Conservation (phyloP, 2,797 vertebrate species). For the Sebastes wilsoni region DNA sequence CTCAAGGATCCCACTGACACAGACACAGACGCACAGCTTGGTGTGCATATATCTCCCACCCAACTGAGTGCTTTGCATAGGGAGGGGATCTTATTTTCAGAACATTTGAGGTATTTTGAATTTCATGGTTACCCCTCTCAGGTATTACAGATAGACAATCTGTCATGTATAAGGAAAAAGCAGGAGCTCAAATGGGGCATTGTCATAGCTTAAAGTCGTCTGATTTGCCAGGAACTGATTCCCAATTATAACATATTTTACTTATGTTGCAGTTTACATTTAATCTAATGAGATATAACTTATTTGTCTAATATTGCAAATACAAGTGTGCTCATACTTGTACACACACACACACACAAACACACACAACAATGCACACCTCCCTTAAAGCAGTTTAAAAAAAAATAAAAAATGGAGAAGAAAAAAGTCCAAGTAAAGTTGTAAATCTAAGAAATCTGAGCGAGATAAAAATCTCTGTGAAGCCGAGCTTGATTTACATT, state of each 20-base stretch:
- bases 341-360: not conserved
- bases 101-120: slow-evolving; percentile 75
- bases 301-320: slow-evolving; percentile 2
- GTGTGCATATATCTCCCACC: slow-evolving; percentile 71
- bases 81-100: slow-evolving; percentile 78
- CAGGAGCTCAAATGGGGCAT: slow-evolving; percentile 52
- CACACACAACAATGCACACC: slow-evolving; percentile 3
- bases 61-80: slow-evolving; percentile 73
- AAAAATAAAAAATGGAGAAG: slow-evolving; percentile 15
- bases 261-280: slow-evolving; percentile 7
- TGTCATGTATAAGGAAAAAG: slow-evolving; percentile 65
- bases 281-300: not conserved
- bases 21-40: slow-evolving; percentile 68
- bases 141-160: slow-evolving; percentile 76
- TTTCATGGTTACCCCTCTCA: slow-evolving; percentile 71
- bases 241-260: slow-evolving; percentile 33
- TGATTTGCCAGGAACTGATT: slow-evolving; percentile 41
- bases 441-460: slow-evolving; percentile 77
- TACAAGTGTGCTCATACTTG: not conserved
- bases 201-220: slow-evolving; percentile 54
- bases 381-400: slow-evolving; percentile 44
- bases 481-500: slow-evolving; percentile 81
- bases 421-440: slow-evolving; percentile 73
- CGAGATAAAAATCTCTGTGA: slow-evolving; percentile 80
- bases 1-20: slow-evolving; percentile 79